Percentiles rank a stretch among this genome's conserved stretches.
These are phyloP conservation scores for Zaprionus lachaisei DNA, from an alignment of 1,140 invertebrate species.

Conservation along the genomic window DNA sequence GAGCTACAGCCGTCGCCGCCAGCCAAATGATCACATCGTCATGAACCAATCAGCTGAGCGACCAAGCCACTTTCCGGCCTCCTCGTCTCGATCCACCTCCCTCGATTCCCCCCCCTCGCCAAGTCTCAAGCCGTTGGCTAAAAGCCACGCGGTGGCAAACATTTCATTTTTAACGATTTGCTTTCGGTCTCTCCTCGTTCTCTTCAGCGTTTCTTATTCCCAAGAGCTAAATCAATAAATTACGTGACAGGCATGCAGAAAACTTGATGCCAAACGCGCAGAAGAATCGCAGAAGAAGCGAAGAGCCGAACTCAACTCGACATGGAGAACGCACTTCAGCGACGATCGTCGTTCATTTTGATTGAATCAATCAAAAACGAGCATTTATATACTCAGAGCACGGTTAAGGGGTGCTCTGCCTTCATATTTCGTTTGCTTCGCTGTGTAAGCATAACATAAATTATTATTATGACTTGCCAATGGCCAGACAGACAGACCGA, in stretches of 20 bases:
- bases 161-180: conserved; percentile 77
- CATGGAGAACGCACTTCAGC: conserved; percentile 14
- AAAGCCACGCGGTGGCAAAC: conserved; percentile 70
- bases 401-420: conserved; percentile 1
- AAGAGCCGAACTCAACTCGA: conserved; percentile 30
- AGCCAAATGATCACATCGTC: conserved; percentile 73
- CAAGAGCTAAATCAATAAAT: conserved; percentile 84
- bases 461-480: conserved; percentile 71
- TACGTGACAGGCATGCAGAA: conserved; percentile 84
- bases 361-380: conserved; percentile 84
- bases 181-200: conserved; percentile 22
- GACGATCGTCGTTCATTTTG: conserved; percentile 66
- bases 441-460: conserved; percentile 70
- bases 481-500: conserved; percentile 48
- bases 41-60: conserved; percentile 73
- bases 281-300: conserved; percentile 38
- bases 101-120: not conserved
- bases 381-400: conserved; percentile 58
- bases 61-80: conserved; percentile 57
- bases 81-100: not conserved
- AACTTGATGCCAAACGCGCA: conserved; percentile 60
- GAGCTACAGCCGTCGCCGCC: conserved; percentile 37
- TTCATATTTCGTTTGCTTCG: not conserved
- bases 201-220: conserved; percentile 69
- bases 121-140: conserved; percentile 20